These are phyloP conservation scores for Incurvaria masculella DNA, from an alignment of 2,888 invertebrate genomes.

Conservation along the genomic window DNA sequence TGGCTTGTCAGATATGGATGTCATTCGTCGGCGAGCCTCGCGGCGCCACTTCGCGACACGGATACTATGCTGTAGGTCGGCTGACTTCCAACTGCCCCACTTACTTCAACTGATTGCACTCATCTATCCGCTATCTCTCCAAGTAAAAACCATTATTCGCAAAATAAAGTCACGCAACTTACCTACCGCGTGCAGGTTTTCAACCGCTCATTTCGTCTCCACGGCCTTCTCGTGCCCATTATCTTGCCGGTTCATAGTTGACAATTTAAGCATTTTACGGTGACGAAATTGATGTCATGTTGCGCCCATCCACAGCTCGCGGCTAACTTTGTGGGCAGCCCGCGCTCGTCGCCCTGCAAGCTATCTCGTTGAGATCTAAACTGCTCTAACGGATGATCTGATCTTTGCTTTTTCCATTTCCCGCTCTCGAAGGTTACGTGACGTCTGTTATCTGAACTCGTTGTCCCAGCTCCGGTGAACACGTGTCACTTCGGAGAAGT, in stretches of 20 bases:
- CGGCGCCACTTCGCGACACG: not conserved
- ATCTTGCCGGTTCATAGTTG: no score
- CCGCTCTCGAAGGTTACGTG: not conserved
- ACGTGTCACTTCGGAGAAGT: not conserved
- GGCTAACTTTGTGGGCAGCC: no score
- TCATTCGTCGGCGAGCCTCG: not conserved
- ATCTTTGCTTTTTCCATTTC: not conserved
- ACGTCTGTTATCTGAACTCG: not conserved
- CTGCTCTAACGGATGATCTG: not conserved
- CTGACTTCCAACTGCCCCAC: not conserved
- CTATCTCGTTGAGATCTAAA: not conserved
- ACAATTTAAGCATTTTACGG: no score
- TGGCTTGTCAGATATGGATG: not conserved
- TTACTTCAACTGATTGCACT: no score
- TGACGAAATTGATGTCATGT: no score
- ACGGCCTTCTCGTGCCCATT: no score
- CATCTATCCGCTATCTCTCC: no score
- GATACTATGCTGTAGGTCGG: not conserved
- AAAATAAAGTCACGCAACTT: no score
- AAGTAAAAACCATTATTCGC: no score
- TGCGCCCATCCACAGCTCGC: no score
- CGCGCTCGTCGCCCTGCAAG: not conserved
- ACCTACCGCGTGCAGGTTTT: no score
- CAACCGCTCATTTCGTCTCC: no score
- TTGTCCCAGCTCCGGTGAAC: not conserved